Evolutionary conservation across 2,113 vertebrate species (phyloP), one percentile per base, ranked within the genome.

Genomic region (Verasper variegatus): DNA sequence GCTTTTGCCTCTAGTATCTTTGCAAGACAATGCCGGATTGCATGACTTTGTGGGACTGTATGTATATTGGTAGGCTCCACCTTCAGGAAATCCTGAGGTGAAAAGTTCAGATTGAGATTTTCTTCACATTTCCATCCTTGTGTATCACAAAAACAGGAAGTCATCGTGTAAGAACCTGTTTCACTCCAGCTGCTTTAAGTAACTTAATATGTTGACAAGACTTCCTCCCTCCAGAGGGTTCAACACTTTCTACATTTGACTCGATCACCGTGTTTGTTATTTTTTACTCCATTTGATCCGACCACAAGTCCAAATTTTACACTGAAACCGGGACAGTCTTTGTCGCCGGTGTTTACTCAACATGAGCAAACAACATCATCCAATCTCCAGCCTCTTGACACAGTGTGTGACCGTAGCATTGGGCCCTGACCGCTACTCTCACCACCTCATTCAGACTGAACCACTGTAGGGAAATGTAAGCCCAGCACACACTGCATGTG

Each of bases 391-490:
- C 45, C 17, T 79, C 35, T 51, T 66, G 49, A 71, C 76, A 64
- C 59, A 62, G 55, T 51, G 6, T 27, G 23, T 61, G 31, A 85
- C 80, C 80, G 42, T 80, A 61, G 37, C 20, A 20, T 6, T 70
- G 62, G 64, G 60, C 51, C 69, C 58, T n/a, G 58, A 64, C 71
- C 37, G 7, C 31, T 27, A 5, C 54, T 45, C 24, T 68, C 65
- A 81, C 85, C 80, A 52, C 40, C 47, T 70, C 51, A 57, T 73
- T 71, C 67, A 72, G 59, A 78, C 51, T 5, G 20, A 79, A 67
- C 65, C 79, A 31, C 31, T 31, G 31, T 31, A 7, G 31, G 31
- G 31, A 31, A 31, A 31, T 31, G 31, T 31, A 74, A 23, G 42
- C 61, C 24, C 61, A 6, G 63, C 64, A 59, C 72, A 49, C 74